Evolutionary conservation across 2,888 invertebrate species (phyloP), one percentile per base, ranked within the genome.

Genomic region (Melinaea marsaeus): DNA sequence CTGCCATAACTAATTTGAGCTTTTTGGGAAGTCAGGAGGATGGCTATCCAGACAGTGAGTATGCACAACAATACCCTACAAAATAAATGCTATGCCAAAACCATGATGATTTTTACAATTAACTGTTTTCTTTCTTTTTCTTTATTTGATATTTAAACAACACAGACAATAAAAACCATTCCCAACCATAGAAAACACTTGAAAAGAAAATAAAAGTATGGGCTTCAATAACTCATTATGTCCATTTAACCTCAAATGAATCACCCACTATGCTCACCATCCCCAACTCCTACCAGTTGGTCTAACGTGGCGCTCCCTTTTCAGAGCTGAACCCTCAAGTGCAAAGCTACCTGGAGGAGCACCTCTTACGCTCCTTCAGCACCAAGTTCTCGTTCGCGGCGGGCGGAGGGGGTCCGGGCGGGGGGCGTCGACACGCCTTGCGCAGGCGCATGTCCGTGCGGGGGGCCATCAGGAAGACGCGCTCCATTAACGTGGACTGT

Each of bases 1-100:
- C 99, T 2, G 99, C 99, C 69, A 96, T 99, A 57, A 98, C 98
- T 1, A 98, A 99, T 86, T 91, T 99, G 72, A 98, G 98, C 84
- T 99, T 99, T 81, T 90, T 99, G 72, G 97, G 97, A 33, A 97
- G 97, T 78, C 95, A 97, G 70, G 98, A 98, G 84, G 97, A 97
- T 72, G 98, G 98, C 35, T 94, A 96, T 81, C 97, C 97, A 9
- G 97, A 96, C 77, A 95, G 95, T 92, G 85, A 93, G 92, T 92
- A 13, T 32, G 22, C 7, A 13, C 22, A 4, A 7, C 13, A 13
- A 48, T 7, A 51, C 13, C n/a, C 22, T 33, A 13, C 11, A 34
- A 22, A 33, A 3, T 42, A 42, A 42, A 9, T 37, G 7, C 37
- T 37, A 37, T 37, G 37, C 4, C 7, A 37, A 37, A 37, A 37